Conservation (phyloP, 2,888 invertebrate species). For the Hypomecis atomaria region DNA sequence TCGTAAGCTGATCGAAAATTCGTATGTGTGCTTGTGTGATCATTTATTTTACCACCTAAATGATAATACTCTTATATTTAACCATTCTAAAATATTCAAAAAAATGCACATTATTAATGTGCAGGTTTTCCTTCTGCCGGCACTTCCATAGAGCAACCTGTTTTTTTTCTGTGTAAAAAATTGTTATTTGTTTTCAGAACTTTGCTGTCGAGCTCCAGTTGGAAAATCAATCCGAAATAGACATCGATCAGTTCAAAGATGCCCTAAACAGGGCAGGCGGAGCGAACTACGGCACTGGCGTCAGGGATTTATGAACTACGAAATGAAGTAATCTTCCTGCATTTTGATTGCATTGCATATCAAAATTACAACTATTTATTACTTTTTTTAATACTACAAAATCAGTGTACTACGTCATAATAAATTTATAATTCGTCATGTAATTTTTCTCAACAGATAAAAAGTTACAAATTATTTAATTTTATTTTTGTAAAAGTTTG, state of each 20-base stretch:
- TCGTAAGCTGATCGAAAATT: no score
- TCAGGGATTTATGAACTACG: conserved; percentile 85
- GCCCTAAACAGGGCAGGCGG: conserved; percentile 90
- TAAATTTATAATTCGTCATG: conserved; percentile 17
- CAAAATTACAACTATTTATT: conserved; percentile 34
- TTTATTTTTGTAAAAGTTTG: conserved; percentile 55
- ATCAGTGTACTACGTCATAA: conserved; percentile 24
- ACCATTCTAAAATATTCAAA: no score
- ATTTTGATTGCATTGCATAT: conserved; percentile 46
- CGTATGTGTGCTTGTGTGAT: no score
- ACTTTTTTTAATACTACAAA: conserved; percentile 24
- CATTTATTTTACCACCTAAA: no score
- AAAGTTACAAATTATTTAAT: conserved; percentile 35
- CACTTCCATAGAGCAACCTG: no score
- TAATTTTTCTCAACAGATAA: conserved; percentile 9
- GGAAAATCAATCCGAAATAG: conserved; percentile 88
- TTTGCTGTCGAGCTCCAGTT: conserved; percentile 91
- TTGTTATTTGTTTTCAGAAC: conserved; percentile 83
- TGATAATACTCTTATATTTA: no score
- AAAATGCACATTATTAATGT: no score
- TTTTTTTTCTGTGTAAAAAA: not conserved
- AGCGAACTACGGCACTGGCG: conserved; percentile 92
- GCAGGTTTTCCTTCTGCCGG: no score
- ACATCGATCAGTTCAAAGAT: conserved; percentile 88
- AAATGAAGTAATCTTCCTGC: conserved; percentile 44